phyloP scores from a whole-genome alignment of 2,797 vertebrate species.

The Alca torda region DNA sequence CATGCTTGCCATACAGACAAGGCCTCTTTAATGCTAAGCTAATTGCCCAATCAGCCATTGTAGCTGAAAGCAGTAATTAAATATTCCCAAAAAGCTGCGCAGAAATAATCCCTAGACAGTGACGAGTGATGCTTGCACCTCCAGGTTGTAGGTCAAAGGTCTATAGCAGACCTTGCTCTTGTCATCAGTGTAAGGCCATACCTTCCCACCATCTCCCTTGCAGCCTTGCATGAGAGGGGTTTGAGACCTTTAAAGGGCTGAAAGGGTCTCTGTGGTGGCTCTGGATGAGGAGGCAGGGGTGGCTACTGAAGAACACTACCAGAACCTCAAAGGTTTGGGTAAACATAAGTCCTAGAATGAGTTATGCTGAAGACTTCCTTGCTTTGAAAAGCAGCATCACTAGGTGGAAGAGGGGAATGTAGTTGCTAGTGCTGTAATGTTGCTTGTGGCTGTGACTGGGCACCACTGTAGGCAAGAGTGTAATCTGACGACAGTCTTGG shows the following conservation, averaged over 20 bases:
- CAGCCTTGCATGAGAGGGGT: neutral
- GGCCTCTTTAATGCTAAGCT: neutral
- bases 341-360: neutral
- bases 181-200: neutral
- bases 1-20: neutral
- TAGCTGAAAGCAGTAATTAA: neutral
- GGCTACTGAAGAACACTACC: neutral
- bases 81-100: neutral
- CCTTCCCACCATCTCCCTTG: neutral
- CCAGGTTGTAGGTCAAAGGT: neutral
- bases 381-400: neutral
- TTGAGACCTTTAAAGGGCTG: neutral
- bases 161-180: neutral
- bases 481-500: neutral
- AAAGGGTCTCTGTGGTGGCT: neutral
- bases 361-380: neutral
- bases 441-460: neutral
- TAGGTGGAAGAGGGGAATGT: neutral
- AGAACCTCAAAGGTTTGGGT: neutral
- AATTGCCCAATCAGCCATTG: neutral
- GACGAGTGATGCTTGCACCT: neutral
- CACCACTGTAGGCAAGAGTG: neutral
- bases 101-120: neutral
- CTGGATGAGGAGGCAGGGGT: neutral
- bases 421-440: neutral